phyloP scores from a whole-genome alignment of 1,140 invertebrate genomes.

The Anastatus disparis region DNA sequence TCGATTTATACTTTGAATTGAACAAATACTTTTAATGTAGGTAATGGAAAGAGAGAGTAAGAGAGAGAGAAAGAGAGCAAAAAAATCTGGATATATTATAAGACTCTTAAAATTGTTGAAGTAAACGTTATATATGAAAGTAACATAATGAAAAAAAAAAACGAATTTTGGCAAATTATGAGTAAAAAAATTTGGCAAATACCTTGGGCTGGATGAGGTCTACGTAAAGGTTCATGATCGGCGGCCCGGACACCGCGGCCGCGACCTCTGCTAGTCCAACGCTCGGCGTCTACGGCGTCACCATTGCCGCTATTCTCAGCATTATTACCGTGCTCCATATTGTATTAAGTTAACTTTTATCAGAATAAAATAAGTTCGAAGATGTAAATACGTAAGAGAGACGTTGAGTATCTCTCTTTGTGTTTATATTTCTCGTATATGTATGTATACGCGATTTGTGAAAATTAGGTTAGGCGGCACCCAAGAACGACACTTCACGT shows the following conservation, averaged over 20 bases:
- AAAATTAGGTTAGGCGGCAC: conserved; percentile 28
- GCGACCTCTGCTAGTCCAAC: conserved; percentile 39
- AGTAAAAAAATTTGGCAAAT: too few species aligned
- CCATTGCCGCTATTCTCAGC: conserved; percentile 39
- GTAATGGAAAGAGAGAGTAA: too few species aligned
- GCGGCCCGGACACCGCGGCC: conserved; percentile 40
- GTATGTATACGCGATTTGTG: neutral
- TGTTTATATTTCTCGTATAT: neutral
- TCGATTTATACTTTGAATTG: too few species aligned
- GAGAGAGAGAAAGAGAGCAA: too few species aligned
- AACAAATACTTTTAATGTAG: too few species aligned
- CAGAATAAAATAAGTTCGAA: neutral
- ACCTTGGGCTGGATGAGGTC: conserved; percentile 40
- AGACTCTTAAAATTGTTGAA: too few species aligned
- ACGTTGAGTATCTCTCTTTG: neutral
- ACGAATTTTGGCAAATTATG: too few species aligned
- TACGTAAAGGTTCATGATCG: conserved; percentile 42
- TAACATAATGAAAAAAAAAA: too few species aligned
- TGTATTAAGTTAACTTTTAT: too few species aligned
- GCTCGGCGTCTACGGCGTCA: conserved; percentile 38
- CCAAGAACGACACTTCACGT: neutral
- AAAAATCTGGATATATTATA: too few species aligned
- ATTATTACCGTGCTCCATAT: conserved; percentile 45
- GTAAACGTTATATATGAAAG: too few species aligned
- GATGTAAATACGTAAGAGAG: neutral